Evolutionary conservation across 23 tunicate genomes (phyloP), one percentile per base, ranked within the genome.

Genomic region (Pegea sp.): DNA sequence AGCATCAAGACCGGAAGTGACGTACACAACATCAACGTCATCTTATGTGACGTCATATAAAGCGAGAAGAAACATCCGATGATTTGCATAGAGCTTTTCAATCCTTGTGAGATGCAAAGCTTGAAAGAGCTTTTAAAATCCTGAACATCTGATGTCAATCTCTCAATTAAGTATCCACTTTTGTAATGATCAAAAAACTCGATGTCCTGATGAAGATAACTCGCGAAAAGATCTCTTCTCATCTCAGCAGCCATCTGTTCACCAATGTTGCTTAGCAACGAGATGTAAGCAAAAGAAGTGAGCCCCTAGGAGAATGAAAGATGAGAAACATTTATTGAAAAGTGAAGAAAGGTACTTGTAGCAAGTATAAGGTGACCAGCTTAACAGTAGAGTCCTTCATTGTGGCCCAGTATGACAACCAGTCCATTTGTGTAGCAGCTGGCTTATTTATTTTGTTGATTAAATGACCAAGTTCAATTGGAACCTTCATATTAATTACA

Each of bases 61-160:
- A 91, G 63, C 22, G 69, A 55, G 26, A 28, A 29, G 8, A 91
- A 61, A 58, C 91, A 86, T 1, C 99, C 99, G 27, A 64, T 50
- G 0, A 93, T 91, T 64, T 91, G 99, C 0, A 87, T 69, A n/a
- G 52, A 31, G 56, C 93, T 65, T 27, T 69, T 60, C 29, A 91
- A 54, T 5, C 99, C 99, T 68, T 72, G 95, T 19, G 95, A 84
- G 0, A 84, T 34, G 49, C 95, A 84, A 19, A 84, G 64, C 52
- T 84, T 84, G 49, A 84, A 84, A 62, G 95, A 84, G 57, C 95
- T 84, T 56, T 84, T 84, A 58, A 84, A 84, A 68, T 84, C 95
- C 84, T 91, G 99, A 27, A 91, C 61, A 53, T 91, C 99, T 30
- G 91, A 84, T 7, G 91, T 91, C 2, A 91, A 49, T 2, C 86